phyloP scores from a whole-genome alignment of 1,140 invertebrate species.

The Bemisia tabaci region DNA sequence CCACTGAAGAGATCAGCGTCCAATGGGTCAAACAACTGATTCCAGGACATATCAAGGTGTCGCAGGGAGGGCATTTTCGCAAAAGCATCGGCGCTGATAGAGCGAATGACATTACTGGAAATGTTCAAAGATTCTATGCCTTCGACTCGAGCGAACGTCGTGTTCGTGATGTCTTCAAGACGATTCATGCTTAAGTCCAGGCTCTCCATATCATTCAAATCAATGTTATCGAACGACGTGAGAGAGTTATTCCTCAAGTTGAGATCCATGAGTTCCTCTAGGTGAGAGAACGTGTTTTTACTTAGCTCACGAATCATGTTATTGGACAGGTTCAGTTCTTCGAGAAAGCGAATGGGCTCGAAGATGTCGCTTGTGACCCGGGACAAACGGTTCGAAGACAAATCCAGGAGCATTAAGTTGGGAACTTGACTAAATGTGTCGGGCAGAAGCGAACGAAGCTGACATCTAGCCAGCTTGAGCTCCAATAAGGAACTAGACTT shows the following conservation, averaged over 20 bases:
- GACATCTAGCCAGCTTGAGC: conserved; percentile 48
- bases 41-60: conserved; percentile 51
- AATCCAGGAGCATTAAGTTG: conserved; percentile 44
- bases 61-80: conserved; percentile 41
- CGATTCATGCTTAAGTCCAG: conserved; percentile 47
- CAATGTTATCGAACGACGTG: conserved; percentile 34
- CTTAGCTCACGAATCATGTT: conserved; percentile 43
- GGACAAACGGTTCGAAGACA: conserved; percentile 45
- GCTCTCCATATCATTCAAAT: conserved; percentile 39
- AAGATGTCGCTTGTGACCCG: conserved; percentile 44
- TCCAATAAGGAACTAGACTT: conserved; percentile 47
- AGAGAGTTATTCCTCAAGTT: conserved; percentile 42
- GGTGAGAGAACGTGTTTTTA: conserved; percentile 40
- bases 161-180: conserved; percentile 43
- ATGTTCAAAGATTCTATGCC: conserved; percentile 44
- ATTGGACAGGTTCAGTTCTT: conserved; percentile 50
- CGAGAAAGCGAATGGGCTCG: conserved; percentile 39
- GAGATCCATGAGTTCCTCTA: conserved; percentile 42
- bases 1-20: conserved; percentile 46
- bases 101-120: conserved; percentile 44
- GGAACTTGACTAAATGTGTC: conserved; percentile 44
- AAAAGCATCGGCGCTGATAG: conserved; percentile 51
- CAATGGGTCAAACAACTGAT: conserved; percentile 41
- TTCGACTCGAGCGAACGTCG: conserved; percentile 45
- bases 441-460: conserved; percentile 40